Percentiles rank a stretch among this genome's conserved stretches.
These are phyloP conservation scores for Mastomys natalensis DNA, from an alignment of 2,113 vertebrate species.

Conservation along the genomic window DNA sequence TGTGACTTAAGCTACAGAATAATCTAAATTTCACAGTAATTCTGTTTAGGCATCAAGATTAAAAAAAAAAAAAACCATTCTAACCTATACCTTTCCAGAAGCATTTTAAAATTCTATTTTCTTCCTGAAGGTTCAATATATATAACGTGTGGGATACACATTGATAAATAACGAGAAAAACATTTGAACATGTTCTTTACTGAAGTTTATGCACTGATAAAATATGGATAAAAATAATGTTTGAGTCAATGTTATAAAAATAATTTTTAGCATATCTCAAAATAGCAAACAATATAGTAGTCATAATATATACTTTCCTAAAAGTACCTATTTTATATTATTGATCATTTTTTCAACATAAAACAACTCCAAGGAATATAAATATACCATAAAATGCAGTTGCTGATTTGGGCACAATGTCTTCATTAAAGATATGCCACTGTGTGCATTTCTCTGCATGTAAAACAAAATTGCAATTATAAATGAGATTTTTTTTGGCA, in stretches of 20 bases:
- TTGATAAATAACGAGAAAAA: not conserved
- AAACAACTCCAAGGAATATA: not conserved
- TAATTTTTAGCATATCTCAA: not conserved
- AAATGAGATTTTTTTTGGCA: constrained; percentile 3
- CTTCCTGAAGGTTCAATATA: not conserved
- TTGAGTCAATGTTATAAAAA: not conserved
- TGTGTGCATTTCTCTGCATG: not conserved
- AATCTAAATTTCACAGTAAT: not conserved
- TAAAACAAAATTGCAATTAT: not conserved
- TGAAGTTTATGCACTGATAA: not conserved
- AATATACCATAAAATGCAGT: not conserved
- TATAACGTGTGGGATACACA: not conserved
- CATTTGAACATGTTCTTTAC: not conserved
- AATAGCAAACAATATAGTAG: not conserved
- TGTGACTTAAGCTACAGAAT: not conserved
- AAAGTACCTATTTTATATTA: not conserved
- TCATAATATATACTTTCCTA: not conserved
- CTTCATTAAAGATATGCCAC: not conserved
- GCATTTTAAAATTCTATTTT: not conserved
- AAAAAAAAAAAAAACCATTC: not conserved
- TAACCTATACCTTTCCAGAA: not conserved
- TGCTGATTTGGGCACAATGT: not conserved
- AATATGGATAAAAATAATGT: not conserved
- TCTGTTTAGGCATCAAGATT: not conserved
- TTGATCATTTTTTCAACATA: not conserved